Conservation (phyloP, 2,888 invertebrate genomes). For the Ormia ochracea region DNA sequence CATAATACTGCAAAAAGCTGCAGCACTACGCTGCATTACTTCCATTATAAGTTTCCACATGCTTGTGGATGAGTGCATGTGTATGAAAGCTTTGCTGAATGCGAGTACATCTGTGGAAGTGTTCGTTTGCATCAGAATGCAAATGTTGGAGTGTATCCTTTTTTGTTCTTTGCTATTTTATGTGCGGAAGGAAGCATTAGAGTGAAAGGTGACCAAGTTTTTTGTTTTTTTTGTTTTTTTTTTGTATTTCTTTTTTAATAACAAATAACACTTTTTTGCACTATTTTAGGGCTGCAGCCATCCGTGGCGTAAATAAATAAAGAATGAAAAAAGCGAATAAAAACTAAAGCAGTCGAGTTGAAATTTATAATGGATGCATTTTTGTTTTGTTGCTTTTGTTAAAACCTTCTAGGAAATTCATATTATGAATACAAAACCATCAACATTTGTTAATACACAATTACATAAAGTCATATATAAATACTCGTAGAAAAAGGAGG, state of each 20-base stretch:
- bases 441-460: constrained; percentile 21
- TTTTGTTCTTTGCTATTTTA: constrained; percentile 24
- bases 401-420: constrained; percentile 47
- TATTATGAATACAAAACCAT: constrained; percentile 35
- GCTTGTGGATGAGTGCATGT: neutral
- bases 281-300: constrained; percentile 40
- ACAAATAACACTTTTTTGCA: constrained; percentile 29
- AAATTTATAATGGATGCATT: constrained; percentile 59
- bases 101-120: constrained; percentile 9
- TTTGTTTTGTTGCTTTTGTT: neutral
- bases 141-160: constrained; percentile 10
- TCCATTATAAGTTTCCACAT: constrained; percentile 39
- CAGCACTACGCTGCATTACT: constrained; percentile 50
- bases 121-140: constrained; percentile 5
- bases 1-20: constrained; percentile 54
- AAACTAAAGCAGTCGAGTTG: constrained; percentile 59
- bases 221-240: constrained; percentile 31
- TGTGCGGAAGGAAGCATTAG: constrained; percentile 58
- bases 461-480: neutral
- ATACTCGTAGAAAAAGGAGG: neutral
- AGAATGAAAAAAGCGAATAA: constrained; percentile 4
- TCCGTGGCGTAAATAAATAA: constrained; percentile 39
- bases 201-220: constrained; percentile 62
- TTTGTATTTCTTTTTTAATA: no score
- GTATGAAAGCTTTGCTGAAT: neutral